A percentile compares a stretch with the other conserved stretches of the same genome.
phyloP scores from a whole-genome alignment of 2,113 vertebrate genomes.

The Forbesichthys papilliferus region DNA sequence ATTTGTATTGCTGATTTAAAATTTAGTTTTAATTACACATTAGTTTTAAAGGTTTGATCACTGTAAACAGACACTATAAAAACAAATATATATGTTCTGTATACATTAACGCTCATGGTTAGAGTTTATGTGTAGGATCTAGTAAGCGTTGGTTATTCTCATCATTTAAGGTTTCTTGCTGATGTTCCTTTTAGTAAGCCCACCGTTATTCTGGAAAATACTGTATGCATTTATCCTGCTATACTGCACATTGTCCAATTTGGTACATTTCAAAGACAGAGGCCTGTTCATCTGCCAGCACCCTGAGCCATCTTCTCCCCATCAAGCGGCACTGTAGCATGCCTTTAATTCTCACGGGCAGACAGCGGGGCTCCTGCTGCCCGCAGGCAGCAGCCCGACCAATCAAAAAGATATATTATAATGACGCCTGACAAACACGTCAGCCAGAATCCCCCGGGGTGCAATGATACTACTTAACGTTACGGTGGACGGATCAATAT shows the following conservation, averaged over 20 bases:
- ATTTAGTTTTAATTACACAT: too few species aligned
- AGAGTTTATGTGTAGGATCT: too few species aligned
- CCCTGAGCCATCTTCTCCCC: constrained; percentile 37
- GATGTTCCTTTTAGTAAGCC: neutral
- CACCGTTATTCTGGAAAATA: neutral
- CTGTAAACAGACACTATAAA: too few species aligned
- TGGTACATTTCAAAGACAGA: constrained; percentile 27
- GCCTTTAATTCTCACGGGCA: constrained; percentile 40
- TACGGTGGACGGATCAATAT: constrained; percentile 74
- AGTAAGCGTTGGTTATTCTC: too few species aligned
- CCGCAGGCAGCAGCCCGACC: constrained; percentile 31
- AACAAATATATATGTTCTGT: too few species aligned
- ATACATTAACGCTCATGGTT: too few species aligned
- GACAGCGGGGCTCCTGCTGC: constrained; percentile 40
- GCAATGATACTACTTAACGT: constrained; percentile 76
- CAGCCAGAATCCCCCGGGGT: constrained; percentile 73
- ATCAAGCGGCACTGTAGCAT: constrained; percentile 42
- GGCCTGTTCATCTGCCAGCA: constrained; percentile 24
- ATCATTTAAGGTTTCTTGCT: neutral
- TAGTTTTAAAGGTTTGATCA: too few species aligned
- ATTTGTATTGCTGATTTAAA: too few species aligned
- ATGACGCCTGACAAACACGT: constrained; percentile 76
- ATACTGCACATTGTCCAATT: constrained; percentile 21
- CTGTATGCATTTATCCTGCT: constrained; percentile 24
- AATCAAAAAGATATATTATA: constrained; percentile 73